A percentile compares a stretch with the other conserved stretches of the same genome.
Conservation (phyloP, 2,113 vertebrate species). For the Synchiropus splendidus region DNA sequence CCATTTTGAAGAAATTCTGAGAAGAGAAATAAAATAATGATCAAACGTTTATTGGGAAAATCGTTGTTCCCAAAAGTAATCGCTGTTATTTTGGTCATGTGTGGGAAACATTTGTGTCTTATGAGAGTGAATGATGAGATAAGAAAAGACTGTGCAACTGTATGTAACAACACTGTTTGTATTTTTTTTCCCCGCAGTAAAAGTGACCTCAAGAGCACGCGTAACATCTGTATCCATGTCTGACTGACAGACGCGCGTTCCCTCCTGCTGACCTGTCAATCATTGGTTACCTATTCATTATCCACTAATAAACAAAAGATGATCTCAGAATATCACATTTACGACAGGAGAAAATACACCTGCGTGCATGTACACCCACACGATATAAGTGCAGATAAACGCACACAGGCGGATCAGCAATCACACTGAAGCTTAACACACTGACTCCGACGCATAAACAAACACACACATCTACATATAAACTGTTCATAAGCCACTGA, state of each 20-base stretch:
- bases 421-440: conserved; percentile 16
- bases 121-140: too few species aligned
- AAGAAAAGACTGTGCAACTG: too few species aligned
- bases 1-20: too few species aligned
- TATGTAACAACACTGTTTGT: too few species aligned
- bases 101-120: too few species aligned
- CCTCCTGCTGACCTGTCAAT: conserved; percentile 44
- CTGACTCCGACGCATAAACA: conserved; percentile 11
- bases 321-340: conserved; percentile 28
- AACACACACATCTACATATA: conserved; percentile 24
- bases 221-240: conserved; percentile 22
- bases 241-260: conserved; percentile 39
- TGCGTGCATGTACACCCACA: too few species aligned
- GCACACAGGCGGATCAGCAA: conserved; percentile 13
- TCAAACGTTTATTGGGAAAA: too few species aligned
- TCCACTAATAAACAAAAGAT: conserved; percentile 43
- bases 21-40: too few species aligned
- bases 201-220: conserved; percentile 31
- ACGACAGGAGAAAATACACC: background rate
- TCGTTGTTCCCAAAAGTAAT: too few species aligned
- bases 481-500: conserved; percentile 34
- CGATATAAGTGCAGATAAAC: conserved; percentile 10
- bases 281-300: conserved; percentile 31
- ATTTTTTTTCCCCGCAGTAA: background rate
- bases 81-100: too few species aligned